Base-by-base conservation (phyloP, 2,888 invertebrate species). In the Drosophila crucigera region DNA sequence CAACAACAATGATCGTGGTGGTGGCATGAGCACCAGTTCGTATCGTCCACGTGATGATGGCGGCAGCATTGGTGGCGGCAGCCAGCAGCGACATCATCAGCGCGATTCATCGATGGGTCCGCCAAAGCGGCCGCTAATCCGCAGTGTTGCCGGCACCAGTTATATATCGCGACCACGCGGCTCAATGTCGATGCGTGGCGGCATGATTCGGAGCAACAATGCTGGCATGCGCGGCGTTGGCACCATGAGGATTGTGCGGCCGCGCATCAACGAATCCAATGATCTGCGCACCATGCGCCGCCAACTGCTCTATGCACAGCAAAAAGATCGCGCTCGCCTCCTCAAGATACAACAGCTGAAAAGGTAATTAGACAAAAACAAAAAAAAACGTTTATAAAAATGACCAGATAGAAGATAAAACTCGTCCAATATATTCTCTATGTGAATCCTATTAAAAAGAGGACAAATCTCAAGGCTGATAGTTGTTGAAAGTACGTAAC, bases 271-370 rank as follows among this genome's bases (percentile, higher is more conserved):
- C 76, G 92, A 93, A 81, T 90, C 92, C 35, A 88, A 90, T 62
- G 93, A 93, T 83, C 80, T 93, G 83, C 88, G 89, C 87, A 91
- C 92, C 71, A 93, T 93, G 93, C 92, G 93, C 75, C 91, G 91
- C 72, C 92, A 92, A 83, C 84, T 93, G 69, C 77, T 93, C 69
- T 89, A 91, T 80, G 92, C 93, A 52, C 92, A 92, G 79, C 92
- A 93, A 71, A 93, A 92, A 91, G 93, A 93, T 86, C 91, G 92
- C 70, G 92, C 91, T 67, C 92, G 93, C 76, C 83, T 93, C 73
- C 82, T 93, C 69, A 93, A 93, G 85, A 93, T 93, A 81, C 92
- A 93, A 86, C 92, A 91, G 73, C 80, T 93, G 83, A 92, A 93
- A 92, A 93, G 93, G 93, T 93, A 93, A 93, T 78, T 90, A 85